A percentile compares a stretch with the other conserved stretches of the same genome.
Evolutionary conservation across 2,113 vertebrate genomes (phyloP).

Genomic region (Centropristis striata): DNA sequence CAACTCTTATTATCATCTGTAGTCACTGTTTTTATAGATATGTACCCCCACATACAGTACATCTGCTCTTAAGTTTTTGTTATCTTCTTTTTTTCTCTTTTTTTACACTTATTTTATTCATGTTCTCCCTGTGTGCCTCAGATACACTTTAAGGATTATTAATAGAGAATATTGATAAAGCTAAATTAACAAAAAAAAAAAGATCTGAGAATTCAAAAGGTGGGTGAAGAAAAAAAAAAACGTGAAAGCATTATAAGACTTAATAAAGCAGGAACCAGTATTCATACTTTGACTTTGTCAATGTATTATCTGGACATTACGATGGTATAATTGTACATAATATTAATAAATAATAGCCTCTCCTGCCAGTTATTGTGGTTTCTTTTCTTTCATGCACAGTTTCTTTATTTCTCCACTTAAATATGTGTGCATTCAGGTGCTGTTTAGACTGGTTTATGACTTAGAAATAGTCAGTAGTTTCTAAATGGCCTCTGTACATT

Average conservation of each 20-base stretch:
- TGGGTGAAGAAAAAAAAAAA: constrained; percentile 51
- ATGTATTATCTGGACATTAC: constrained; percentile 74
- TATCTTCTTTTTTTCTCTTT: constrained; percentile 37
- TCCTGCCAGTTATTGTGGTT: constrained; percentile 69
- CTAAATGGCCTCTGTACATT: background rate
- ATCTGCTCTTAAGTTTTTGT: constrained; percentile 54
- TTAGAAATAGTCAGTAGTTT: background rate
- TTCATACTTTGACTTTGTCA: constrained; percentile 80
- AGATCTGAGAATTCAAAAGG: constrained; percentile 48
- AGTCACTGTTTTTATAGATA: constrained; percentile 74
- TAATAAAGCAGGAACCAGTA: constrained; percentile 75
- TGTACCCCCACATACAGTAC: constrained; percentile 36
- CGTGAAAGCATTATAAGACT: constrained; percentile 59
- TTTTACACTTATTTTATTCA: constrained; percentile 81
- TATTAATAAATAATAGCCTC: constrained; percentile 83
- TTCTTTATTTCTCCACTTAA: background rate
- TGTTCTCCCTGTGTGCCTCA: constrained; percentile 86
- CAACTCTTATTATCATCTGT: constrained; percentile 44
- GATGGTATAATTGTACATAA: constrained; percentile 83
- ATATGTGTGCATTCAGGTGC: background rate
- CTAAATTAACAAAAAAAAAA: constrained; percentile 63
- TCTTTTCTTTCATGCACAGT: constrained; percentile 37
- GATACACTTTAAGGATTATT: constrained; percentile 83
- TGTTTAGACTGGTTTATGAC: background rate
- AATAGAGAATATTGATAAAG: constrained; percentile 71